These are phyloP conservation scores for Telmatochromis bifrenatus DNA, from an alignment of 2,113 vertebrate genomes.

Conservation along the genomic window DNA sequence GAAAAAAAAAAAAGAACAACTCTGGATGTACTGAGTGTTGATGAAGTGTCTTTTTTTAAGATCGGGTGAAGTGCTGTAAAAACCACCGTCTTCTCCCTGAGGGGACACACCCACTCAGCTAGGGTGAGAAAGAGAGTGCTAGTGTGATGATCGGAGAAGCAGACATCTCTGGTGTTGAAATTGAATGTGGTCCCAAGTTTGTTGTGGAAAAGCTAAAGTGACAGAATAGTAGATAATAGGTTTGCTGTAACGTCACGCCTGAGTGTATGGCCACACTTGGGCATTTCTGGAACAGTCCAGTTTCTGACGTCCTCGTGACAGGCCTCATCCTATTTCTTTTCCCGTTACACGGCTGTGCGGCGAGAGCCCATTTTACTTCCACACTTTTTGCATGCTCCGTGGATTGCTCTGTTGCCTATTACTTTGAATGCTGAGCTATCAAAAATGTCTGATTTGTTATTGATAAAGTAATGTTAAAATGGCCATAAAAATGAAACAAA, in stretches of 20 bases:
- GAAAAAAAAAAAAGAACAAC: not conserved
- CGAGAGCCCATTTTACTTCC: slow-evolving; percentile 56
- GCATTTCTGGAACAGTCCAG: slow-evolving; percentile 68
- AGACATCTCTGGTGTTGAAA: slow-evolving; percentile 68
- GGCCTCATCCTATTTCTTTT: slow-evolving; percentile 55
- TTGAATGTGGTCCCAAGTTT: slow-evolving; percentile 76
- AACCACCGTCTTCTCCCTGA: slow-evolving; percentile 51
- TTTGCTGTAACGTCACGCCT: slow-evolving; percentile 76
- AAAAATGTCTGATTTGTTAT: slow-evolving; percentile 66
- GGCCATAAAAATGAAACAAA: slow-evolving; percentile 57
- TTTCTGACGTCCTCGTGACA: slow-evolving; percentile 71
- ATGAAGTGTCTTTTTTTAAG: slow-evolving; percentile 47
- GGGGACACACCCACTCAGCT: slow-evolving; percentile 53
- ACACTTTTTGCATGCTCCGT: slow-evolving; percentile 37
- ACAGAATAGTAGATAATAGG: slow-evolving; percentile 77
- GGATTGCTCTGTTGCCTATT: slow-evolving; percentile 51
- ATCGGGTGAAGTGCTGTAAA: slow-evolving; percentile 63
- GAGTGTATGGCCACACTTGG: slow-evolving; percentile 73
- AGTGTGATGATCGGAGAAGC: slow-evolving; percentile 55
- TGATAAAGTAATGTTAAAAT: slow-evolving; percentile 68
- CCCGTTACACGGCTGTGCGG: slow-evolving; percentile 50
- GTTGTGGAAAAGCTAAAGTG: slow-evolving; percentile 70
- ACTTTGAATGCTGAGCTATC: slow-evolving; percentile 62
- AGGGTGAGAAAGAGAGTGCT: slow-evolving; percentile 15
- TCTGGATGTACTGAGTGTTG: slow-evolving; percentile 59